Evolutionary conservation across 2,113 vertebrate species (phyloP), one percentile per base, ranked within the genome.

Genomic region (Anguilla rostrata): DNA sequence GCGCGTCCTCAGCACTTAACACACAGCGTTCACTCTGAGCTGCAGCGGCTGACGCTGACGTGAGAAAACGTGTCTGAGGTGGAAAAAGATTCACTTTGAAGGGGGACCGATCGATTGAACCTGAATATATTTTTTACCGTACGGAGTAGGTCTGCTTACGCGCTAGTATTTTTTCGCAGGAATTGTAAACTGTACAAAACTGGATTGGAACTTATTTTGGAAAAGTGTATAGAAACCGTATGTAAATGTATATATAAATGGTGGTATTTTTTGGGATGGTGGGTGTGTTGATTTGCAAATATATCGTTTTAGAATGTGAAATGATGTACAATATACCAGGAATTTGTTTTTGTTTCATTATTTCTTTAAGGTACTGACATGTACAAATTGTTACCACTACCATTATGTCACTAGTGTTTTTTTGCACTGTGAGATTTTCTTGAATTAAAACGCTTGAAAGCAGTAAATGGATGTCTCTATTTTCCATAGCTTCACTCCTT

Each of bases 311-410:
- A 88, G 82, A 92, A 84, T 87, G 16, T 87, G 89, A 89, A 88
- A 83, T 87, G 22, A 82, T 87, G 75, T 87, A 46, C 39, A 78
- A 87, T 84, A 88, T 34, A 41, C 89, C 53, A 41, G 39, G 43
- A 81, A 81, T 88, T 87, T 88, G n/a, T 89, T 89, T 92, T 85
- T 26, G 81, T 91, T 82, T 83, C 88, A 6, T 49, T 85, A 87
- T 85, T 88, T 78, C 81, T 87, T 83, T 88, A 90, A 92, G 94
- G 95, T 94, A 95, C 94, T 91, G 92, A 92, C 86, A 75, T 86
- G 83, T 91, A 92, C 88, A 91, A 90, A 83, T 89, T 91, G 86
- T 95, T 94, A 94, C 94, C 95, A 94, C 93, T 95, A 92, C 90
- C 91, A 91, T 93, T 94, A 90, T 94, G 92, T 91, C 63, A 85